A percentile compares a stretch with the other conserved stretches of the same genome.
Evolutionary conservation across 2,888 invertebrate genomes (phyloP).

Genomic region (Hydropsyche betteni): DNA sequence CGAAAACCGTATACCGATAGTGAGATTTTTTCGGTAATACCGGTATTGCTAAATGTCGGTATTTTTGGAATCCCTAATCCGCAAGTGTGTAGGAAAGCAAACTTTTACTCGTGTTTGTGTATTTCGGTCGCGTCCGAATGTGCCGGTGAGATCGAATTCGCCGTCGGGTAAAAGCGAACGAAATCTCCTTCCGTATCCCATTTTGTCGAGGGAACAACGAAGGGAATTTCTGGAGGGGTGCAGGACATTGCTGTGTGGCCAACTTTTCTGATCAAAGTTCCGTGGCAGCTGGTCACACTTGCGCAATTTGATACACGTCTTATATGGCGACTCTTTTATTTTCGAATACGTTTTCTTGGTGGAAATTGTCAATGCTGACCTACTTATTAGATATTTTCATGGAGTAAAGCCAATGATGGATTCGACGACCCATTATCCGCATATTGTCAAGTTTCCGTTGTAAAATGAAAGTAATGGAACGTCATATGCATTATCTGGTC

Average conservation of each 20-base stretch:
- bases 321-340: not conserved
- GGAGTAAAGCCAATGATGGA: too few relatives aligned
- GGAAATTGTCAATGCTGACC: too few relatives aligned
- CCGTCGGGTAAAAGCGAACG: slow-evolving; percentile 1
- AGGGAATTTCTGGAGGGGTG: not conserved
- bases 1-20: too few relatives aligned
- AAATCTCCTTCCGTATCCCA: not conserved
- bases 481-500: too few relatives aligned
- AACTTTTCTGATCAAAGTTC: slow-evolving; percentile 23
- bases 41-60: too few relatives aligned
- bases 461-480: too few relatives aligned
- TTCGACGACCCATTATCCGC: too few relatives aligned
- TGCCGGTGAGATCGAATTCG: slow-evolving; percentile 10
- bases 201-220: not conserved
- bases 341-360: too few relatives aligned
- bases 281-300: slow-evolving; percentile 23
- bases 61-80: too few relatives aligned
- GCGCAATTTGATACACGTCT: not conserved
- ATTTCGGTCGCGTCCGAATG: slow-evolving; percentile 8
- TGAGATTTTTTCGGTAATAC: too few relatives aligned
- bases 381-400: too few relatives aligned
- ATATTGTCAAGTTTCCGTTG: too few relatives aligned
- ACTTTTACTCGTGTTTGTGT: slow-evolving; percentile 3
- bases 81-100: not conserved
- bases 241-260: slow-evolving; percentile 10